phyloP scores from a whole-genome alignment of 2,888 invertebrate genomes.

The Tricholauxania praeusta region DNA sequence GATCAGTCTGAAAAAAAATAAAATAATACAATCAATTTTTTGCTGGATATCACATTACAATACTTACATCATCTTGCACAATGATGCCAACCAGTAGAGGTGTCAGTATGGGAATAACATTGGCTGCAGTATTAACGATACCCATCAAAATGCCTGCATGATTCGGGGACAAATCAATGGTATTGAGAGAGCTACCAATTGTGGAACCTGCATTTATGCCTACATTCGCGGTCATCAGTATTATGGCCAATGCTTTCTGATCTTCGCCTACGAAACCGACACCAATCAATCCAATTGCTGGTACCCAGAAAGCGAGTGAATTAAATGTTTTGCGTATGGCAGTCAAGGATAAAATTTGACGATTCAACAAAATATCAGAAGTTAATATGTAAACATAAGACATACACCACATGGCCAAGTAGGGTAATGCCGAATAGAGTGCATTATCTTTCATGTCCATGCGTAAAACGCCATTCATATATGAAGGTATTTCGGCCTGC shows the following conservation, averaged over 20 bases:
- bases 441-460: slow-evolving; percentile 73
- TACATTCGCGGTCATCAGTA: slow-evolving; percentile 72
- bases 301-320: slow-evolving; percentile 67
- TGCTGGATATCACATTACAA: neutral
- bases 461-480: slow-evolving; percentile 74
- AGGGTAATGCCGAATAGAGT: slow-evolving; percentile 70
- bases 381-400: slow-evolving; percentile 69
- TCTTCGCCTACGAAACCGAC: slow-evolving; percentile 68
- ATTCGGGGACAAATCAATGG: slow-evolving; percentile 78
- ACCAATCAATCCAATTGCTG: slow-evolving; percentile 70
- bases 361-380: slow-evolving; percentile 67
- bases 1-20: slow-evolving; percentile 56
- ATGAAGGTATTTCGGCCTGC: slow-evolving; percentile 75
- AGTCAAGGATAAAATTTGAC: slow-evolving; percentile 62
- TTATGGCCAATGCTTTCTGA: slow-evolving; percentile 63
- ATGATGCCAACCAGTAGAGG: slow-evolving; percentile 73
- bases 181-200: slow-evolving; percentile 75
- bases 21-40: neutral
- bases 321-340: slow-evolving; percentile 58
- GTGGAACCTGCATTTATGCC: slow-evolving; percentile 72
- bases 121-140: slow-evolving; percentile 74
- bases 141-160: slow-evolving; percentile 79
- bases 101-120: slow-evolving; percentile 74
- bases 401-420: slow-evolving; percentile 68
- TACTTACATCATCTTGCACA: slow-evolving; percentile 71